These are phyloP conservation scores for Myotis brandtii DNA, from an alignment of 2,113 vertebrate genomes.

Conservation along the genomic window DNA sequence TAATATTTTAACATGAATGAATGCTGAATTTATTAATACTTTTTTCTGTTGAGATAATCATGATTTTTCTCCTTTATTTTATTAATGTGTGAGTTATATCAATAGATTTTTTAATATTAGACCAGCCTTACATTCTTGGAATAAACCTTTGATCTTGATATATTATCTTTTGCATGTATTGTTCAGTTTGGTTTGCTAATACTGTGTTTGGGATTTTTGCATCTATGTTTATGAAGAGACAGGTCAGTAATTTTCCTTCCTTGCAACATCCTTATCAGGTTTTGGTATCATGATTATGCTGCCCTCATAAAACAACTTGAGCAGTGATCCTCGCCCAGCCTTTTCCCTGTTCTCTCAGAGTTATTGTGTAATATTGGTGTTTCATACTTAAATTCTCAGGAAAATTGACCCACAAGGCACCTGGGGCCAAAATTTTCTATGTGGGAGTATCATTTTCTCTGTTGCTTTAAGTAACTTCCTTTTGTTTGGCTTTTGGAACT, in stretches of 20 bases:
- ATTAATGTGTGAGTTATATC: not conserved
- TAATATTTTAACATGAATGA: conserved; percentile 12
- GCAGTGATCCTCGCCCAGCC: not conserved
- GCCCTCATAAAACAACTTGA: not conserved
- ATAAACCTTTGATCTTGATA: not conserved
- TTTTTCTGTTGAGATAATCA: not conserved
- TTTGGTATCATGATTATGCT: not conserved
- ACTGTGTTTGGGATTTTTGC: not conserved
- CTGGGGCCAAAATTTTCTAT: not conserved
- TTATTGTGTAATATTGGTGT: not conserved
- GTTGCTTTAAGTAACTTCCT: not conserved
- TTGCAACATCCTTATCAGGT: not conserved
- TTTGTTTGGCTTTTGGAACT: not conserved
- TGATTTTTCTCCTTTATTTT: conserved; percentile 25
- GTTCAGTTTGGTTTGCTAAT: not conserved
- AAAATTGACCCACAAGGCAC: not conserved
- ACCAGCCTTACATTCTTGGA: not conserved
- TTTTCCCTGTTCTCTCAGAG: not conserved
- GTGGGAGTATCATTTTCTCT: not conserved
- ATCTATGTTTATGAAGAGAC: not conserved
- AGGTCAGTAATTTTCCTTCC: not conserved
- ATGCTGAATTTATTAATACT: not conserved
- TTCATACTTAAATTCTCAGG: not conserved
- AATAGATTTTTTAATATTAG: conserved; percentile 1
- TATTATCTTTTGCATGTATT: not conserved